Evolutionary conservation across 2,888 invertebrate species (phyloP).

Genomic region (Globia sparganii): DNA sequence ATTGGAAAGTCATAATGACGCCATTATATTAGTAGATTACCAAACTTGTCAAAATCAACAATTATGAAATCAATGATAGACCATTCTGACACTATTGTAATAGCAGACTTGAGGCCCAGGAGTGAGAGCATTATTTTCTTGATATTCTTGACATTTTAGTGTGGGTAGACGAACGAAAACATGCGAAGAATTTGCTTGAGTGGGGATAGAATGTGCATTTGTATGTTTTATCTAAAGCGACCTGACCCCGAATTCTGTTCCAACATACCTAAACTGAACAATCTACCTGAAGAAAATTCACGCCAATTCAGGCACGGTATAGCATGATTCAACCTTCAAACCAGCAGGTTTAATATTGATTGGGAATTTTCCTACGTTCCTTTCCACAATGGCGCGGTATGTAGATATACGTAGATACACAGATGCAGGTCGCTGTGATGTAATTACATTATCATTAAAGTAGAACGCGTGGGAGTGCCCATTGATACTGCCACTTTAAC

Average conservation of each 20-base stretch:
- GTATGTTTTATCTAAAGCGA: not conserved
- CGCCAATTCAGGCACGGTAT: not conserved
- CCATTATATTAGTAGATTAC: too few species aligned
- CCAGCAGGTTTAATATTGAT: conserved; percentile 42
- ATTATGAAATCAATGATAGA: too few species aligned
- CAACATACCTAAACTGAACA: not conserved
- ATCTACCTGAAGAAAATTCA: not conserved
- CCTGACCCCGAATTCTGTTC: not conserved
- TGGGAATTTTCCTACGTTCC: conserved; percentile 45
- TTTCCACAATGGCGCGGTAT: conserved; percentile 20
- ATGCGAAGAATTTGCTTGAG: not conserved
- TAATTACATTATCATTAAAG: conserved; percentile 55
- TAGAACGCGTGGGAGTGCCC: conserved; percentile 35
- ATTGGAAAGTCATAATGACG: too few species aligned
- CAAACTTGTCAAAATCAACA: too few species aligned
- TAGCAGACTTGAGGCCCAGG: too few species aligned
- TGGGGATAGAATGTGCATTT: not conserved
- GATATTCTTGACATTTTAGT: not conserved
- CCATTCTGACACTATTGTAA: too few species aligned
- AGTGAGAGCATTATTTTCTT: not conserved
- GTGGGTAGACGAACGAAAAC: not conserved
- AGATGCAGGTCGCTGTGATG: conserved; percentile 50
- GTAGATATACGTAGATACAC: conserved; percentile 20
- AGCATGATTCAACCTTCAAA: conserved; percentile 38
- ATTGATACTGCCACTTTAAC: conserved; percentile 38